Evolutionary conservation across 2,797 vertebrate species (phyloP), one percentile per base, ranked within the genome.

Genomic region (Lagocephalus sceleratus): DNA sequence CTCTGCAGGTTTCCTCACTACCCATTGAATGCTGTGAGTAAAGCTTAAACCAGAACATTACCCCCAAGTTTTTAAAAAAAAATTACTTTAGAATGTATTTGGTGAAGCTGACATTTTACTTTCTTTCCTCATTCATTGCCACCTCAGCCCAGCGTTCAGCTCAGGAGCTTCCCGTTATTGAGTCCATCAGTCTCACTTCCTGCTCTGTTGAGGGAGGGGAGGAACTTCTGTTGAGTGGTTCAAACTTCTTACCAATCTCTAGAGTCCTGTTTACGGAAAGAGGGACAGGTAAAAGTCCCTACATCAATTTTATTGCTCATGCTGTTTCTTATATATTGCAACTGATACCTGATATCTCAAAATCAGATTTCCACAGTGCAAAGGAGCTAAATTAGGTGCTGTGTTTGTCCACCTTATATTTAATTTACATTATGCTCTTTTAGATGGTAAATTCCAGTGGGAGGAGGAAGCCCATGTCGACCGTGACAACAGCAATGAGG

Each of bases 11-110:
- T 0, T 90, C 94, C 8, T 97, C 95, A 0, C 81, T 94, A 73
- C 93, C 95, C 72, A 95, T 97, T 4, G 95, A 97, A 75, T 97
- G 95, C 88, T 97, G 95, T 97, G 80, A 97, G 94, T 66, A 42
- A 2, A 25, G 11, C 6, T 42, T 19, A 2, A 42, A 25, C 7
- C 23, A 25, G 23, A 25, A 25, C 7, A 7, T 25, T 25, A 5
- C 23, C 2, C 8, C 5, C 26, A 29, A 9, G 8, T 35, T 35
- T 5, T 35, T 35, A 11, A 35, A n/a, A n/a, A n/a, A n/a, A n/a
- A 14, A 12, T 35, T 3, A 29, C 26, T 29, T 29, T 29, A 29
- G 12, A 14, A 3, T 35, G 32, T 14, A 35, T 10, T 35, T 14
- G 12, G 32, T 35, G 5, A 12, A 14, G 12, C 9, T 35, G 32